Base-by-base conservation (phyloP, 2,888 invertebrate species). In the Drosophila mulleri region DNA sequence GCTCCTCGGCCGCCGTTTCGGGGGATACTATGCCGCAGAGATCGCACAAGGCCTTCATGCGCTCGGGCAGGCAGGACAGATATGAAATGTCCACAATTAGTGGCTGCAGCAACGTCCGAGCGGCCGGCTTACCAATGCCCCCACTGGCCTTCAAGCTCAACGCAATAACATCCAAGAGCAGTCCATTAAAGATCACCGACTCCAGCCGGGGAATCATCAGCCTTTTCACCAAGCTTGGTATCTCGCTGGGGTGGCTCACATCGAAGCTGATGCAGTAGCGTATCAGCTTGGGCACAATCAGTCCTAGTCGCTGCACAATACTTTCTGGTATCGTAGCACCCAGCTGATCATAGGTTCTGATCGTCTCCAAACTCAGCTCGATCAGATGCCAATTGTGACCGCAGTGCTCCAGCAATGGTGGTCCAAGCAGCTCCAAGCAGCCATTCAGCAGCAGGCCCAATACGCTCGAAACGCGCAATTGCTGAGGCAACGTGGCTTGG, bases 121-220 rank as follows among this genome's bases (percentile, higher is more conserved):
- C 68, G 0, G 50, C 9, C 0, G 0, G 6, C 12, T 20, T 37
- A 11, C 72, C 62, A 0, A 72, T 16, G 0, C n/a, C 20, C 0
- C 48, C 20, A 14, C 73, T 26, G 8, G 3, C 0, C 11, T 37
- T 0, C 3, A 63, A 8, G 39, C 82, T 83, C 14, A 75, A 62
- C 7, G 32, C 18, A 0, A 72, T 41, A 0, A 73, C 62, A 42
- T 89, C 80, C 47, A 87, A 80, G 54, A 92, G 65, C 7, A 90
- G 64, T 12, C 80, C 89, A 37, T 84, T 80, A 4, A 90, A 67
- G 0, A 90, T 68, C 4, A 91, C 47, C 12, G 90, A 89, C 23
- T 89, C 78, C 0, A 92, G 69, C 4, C 92, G 90, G 4, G 88
- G 83, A 14, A 87, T 69, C 18, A 75, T 71, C 5, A 86, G 76